These are phyloP conservation scores for Psylliodes chrysocephalus DNA, from an alignment of 2,888 invertebrate species.

Conservation along the genomic window DNA sequence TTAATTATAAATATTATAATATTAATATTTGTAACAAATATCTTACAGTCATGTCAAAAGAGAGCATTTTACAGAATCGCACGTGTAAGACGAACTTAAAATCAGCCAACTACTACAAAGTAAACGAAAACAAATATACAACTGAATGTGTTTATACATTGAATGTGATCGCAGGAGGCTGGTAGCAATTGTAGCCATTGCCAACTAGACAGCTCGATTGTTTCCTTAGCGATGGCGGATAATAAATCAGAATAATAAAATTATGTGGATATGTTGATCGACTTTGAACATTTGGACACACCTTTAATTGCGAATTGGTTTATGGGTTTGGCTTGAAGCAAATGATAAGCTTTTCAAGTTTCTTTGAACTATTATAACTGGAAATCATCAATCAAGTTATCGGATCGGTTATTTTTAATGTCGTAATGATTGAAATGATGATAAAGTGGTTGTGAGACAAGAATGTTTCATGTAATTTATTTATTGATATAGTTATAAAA, in stretches of 20 bases:
- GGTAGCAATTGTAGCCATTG: conserved; percentile 31
- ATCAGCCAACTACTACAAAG: background rate
- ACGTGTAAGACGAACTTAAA: conserved; percentile 17
- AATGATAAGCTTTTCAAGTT: background rate
- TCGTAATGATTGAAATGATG: background rate
- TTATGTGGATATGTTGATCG: conserved; percentile 24
- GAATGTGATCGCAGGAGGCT: conserved; percentile 24
- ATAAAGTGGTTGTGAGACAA: too few relatives aligned
- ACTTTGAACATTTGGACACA: conserved; percentile 5
- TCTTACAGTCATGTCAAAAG: too few relatives aligned
- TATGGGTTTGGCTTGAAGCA: conserved; percentile 9
- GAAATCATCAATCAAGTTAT: background rate
- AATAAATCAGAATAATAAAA: conserved; percentile 40
- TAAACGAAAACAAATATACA: conserved; percentile 23
- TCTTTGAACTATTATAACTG: background rate
- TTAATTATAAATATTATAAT: too few relatives aligned
- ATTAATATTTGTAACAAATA: too few relatives aligned
- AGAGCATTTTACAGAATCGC: background rate
- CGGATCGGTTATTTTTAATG: background rate
- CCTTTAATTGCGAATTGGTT: conserved; percentile 22
- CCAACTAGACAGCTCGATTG: conserved; percentile 34
- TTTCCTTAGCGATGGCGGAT: conserved; percentile 36
- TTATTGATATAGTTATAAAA: too few relatives aligned
- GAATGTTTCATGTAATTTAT: too few relatives aligned
- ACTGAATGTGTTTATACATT: conserved; percentile 26